phyloP scores from a whole-genome alignment of 2,888 invertebrate species.

The Euclidia mi region DNA sequence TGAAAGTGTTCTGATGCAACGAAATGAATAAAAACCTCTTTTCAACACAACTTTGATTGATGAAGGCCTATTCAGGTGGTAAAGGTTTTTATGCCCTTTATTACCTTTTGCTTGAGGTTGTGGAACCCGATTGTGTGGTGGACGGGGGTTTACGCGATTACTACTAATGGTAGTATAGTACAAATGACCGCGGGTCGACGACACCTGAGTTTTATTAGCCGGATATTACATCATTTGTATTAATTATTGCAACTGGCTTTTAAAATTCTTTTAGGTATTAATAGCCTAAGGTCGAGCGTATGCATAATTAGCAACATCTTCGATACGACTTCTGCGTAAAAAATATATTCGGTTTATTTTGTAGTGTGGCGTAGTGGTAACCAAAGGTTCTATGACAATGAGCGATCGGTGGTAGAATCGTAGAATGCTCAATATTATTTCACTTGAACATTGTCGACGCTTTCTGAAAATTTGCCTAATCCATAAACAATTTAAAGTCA shows the following conservation, averaged over 20 bases:
- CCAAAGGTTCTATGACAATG: too few species aligned
- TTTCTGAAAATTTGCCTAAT: too few species aligned
- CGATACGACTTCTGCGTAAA: too few species aligned
- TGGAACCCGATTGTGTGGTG: slow-evolving; percentile 55
- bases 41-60: slow-evolving; percentile 78
- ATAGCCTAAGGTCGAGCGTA: too few species aligned
- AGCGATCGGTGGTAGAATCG: too few species aligned
- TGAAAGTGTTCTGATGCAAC: slow-evolving; percentile 78
- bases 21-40: slow-evolving; percentile 64
- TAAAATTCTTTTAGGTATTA: too few species aligned
- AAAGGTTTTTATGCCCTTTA: slow-evolving; percentile 64
- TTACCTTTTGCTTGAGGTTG: slow-evolving; percentile 59
- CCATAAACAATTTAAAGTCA: too few species aligned
- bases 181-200: slow-evolving; percentile 32
- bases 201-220: slow-evolving; percentile 22
- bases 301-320: too few species aligned
- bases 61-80: slow-evolving; percentile 74
- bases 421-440: too few species aligned
- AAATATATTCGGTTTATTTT: too few species aligned
- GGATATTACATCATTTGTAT: slow-evolving; percentile 50
- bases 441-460: too few species aligned
- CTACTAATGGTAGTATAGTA: slow-evolving; percentile 20
- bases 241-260: slow-evolving; percentile 21
- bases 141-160: slow-evolving; percentile 42
- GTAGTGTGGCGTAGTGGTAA: too few species aligned